Conservation (phyloP, 2,113 vertebrate species). For the Meriones unguiculatus region DNA sequence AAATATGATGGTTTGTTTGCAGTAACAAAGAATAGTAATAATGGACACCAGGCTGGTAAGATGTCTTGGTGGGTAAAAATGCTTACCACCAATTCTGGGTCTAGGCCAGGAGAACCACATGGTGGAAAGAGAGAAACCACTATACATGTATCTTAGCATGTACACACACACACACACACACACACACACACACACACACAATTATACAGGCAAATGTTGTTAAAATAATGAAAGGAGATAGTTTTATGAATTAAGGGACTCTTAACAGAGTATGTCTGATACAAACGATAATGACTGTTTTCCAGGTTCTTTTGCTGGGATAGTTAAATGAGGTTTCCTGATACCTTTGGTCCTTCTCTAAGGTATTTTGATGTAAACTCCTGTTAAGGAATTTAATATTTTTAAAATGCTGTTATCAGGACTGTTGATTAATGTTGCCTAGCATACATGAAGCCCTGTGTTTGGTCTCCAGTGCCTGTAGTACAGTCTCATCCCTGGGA, state of each 20-base stretch:
- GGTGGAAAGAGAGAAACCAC: neutral
- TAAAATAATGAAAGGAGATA: neutral
- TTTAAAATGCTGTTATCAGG: slow-evolving; percentile 30
- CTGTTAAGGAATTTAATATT: slow-evolving; percentile 9
- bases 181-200: neutral
- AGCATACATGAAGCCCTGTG: neutral
- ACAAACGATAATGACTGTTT: neutral
- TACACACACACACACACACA: neutral
- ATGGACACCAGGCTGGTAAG: neutral
- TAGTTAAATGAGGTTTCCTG: neutral
- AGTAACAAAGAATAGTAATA: neutral
- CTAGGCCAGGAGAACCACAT: neutral
- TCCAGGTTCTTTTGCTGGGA: neutral
- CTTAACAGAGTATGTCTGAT: neutral
- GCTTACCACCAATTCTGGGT: neutral
- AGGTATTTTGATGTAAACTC: neutral
- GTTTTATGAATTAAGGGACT: slow-evolving; percentile 21
- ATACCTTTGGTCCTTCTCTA: neutral
- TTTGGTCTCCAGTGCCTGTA: neutral
- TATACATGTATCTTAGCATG: neutral
- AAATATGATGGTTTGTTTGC: neutral
- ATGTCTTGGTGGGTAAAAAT: neutral
- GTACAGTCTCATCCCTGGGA: neutral
- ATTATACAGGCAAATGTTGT: neutral
- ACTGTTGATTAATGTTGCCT: neutral